A percentile compares a stretch with the other conserved stretches of the same genome.
Conservation (phyloP, 2,888 invertebrate species). For the Nycteola revayana region DNA sequence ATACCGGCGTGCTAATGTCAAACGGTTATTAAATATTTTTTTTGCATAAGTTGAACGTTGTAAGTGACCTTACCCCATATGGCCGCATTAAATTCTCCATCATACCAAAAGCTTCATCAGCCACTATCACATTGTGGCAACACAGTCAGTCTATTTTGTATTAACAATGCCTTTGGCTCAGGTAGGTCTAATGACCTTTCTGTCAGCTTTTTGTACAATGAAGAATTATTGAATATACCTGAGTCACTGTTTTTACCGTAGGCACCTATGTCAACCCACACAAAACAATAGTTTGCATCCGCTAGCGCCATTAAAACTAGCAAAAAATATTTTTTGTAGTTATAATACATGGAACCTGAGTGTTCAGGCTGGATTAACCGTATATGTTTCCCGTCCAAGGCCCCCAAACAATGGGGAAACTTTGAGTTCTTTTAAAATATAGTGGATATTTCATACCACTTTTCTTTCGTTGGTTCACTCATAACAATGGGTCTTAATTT, state of each 20-base stretch:
- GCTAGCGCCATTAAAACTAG: constrained; percentile 23
- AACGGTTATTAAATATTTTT: constrained; percentile 16
- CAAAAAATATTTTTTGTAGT: constrained; percentile 27
- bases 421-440: constrained; percentile 23
- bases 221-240: constrained; percentile 24
- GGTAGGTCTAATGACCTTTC: constrained; percentile 26
- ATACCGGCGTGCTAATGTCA: constrained; percentile 16
- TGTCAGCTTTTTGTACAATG: constrained; percentile 23
- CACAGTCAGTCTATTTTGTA: constrained; percentile 18
- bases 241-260: constrained; percentile 27
- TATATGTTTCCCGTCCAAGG: constrained; percentile 29
- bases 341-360: constrained; percentile 26
- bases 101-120: constrained; percentile 26
- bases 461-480: constrained; percentile 23
- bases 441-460: constrained; percentile 23
- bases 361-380: constrained; percentile 25
- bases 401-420: constrained; percentile 27
- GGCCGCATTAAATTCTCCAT: constrained; percentile 25
- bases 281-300: constrained; percentile 24
- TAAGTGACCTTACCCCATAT: constrained; percentile 19
- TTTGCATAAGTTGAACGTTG: constrained; percentile 16
- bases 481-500: constrained; percentile 22
- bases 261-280: constrained; percentile 23
- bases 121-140: constrained; percentile 25
- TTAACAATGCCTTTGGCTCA: constrained; percentile 19